Conservation (phyloP, 2,113 vertebrate genomes). For the Condylura cristata region DNA sequence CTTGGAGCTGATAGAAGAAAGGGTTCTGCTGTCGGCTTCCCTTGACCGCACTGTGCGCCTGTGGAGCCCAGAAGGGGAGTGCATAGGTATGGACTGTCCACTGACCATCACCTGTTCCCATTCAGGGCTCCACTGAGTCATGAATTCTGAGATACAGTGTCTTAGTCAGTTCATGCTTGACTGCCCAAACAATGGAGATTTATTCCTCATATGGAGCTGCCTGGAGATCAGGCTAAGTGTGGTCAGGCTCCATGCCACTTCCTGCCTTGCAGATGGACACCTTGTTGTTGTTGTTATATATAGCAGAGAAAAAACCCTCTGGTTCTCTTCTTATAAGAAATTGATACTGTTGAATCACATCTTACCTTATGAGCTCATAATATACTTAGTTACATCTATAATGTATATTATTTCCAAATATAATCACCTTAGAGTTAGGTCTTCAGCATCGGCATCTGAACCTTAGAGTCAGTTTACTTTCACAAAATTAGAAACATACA, state of each 20-base stretch:
- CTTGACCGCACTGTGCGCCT: slow-evolving; percentile 82
- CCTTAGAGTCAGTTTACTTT: background rate
- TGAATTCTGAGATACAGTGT: background rate
- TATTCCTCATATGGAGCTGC: background rate
- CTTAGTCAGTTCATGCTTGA: background rate
- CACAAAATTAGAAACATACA: background rate
- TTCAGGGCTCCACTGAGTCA: rapidly evolving
- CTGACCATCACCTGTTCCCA: background rate
- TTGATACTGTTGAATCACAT: background rate
- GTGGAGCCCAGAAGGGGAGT: slow-evolving; percentile 83
- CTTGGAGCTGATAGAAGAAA: slow-evolving; percentile 85
- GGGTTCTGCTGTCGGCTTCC: slow-evolving; percentile 85
- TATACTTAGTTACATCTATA: background rate
- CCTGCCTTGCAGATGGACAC: background rate
- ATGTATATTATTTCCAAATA: background rate
- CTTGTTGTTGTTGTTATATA: too few relatives aligned
- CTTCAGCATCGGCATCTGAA: background rate
- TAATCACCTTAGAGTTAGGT: background rate
- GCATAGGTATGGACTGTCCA: slow-evolving; percentile 74
- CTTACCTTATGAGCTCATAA: background rate
- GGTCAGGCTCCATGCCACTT: background rate
- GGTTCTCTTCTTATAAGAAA: background rate
- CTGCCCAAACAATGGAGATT: background rate
- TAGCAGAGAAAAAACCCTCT: background rate
- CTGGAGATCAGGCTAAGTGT: background rate